These are phyloP conservation scores for Eueides isabella DNA, from an alignment of 1,140 invertebrate species.

Conservation along the genomic window DNA sequence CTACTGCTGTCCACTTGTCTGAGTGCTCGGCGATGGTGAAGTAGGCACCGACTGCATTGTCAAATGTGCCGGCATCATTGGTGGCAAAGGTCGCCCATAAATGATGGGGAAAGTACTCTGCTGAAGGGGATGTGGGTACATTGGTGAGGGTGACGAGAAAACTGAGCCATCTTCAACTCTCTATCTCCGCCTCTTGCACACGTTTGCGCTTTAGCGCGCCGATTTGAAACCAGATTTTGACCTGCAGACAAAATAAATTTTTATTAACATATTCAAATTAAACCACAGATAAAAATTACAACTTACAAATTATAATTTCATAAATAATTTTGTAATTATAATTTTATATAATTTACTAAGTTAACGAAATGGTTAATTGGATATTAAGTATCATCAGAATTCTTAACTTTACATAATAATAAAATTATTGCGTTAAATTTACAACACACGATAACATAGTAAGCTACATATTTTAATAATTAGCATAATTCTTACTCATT, in stretches of 20 bases:
- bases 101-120: slow-evolving; percentile 77
- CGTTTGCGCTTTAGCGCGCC: slow-evolving; percentile 97
- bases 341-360: neutral
- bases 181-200: slow-evolving; percentile 96
- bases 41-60: slow-evolving; percentile 69
- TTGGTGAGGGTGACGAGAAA: slow-evolving; percentile 78
- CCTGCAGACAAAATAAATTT: slow-evolving; percentile 83
- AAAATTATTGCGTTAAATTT: slow-evolving; percentile 13
- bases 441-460: slow-evolving; percentile 10
- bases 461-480: slow-evolving; percentile 15
- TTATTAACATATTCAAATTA: slow-evolving; percentile 22
- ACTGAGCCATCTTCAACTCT: slow-evolving; percentile 90
- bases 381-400: slow-evolving; percentile 2
- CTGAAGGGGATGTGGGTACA: slow-evolving; percentile 76
- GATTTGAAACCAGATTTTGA: slow-evolving; percentile 99
- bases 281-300: slow-evolving; percentile 3
- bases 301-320: slow-evolving; percentile 9
- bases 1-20: slow-evolving; percentile 46
- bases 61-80: slow-evolving; percentile 70
- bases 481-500: slow-evolving; percentile 11
- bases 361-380: neutral
- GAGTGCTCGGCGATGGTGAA: slow-evolving; percentile 65
- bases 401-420: slow-evolving; percentile 4
- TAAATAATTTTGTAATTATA: slow-evolving; percentile 14
- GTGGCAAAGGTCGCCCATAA: slow-evolving; percentile 72